phyloP scores from a whole-genome alignment of 1,140 invertebrate species.

The Drosophila takahashii region DNA sequence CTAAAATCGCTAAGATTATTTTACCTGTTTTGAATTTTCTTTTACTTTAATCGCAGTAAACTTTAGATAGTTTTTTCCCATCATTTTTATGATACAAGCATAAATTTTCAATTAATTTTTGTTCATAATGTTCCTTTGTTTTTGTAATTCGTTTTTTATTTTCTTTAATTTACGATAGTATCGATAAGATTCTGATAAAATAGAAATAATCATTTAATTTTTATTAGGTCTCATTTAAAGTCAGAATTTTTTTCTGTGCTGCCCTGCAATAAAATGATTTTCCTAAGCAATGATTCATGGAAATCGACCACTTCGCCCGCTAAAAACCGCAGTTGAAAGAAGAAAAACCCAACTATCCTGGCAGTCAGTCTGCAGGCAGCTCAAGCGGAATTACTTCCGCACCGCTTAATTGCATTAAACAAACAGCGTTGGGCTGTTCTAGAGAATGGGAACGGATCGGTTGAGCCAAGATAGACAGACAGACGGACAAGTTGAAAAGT shows the following conservation, averaged over 20 bases:
- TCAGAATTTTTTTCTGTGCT: not conserved
- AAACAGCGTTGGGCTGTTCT: slow-evolving; percentile 46
- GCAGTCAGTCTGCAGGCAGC: slow-evolving; percentile 53
- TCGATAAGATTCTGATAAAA: too few species aligned
- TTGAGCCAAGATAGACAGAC: slow-evolving; percentile 31
- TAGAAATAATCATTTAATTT: too few species aligned
- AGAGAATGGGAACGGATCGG: slow-evolving; percentile 40
- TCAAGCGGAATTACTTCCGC: slow-evolving; percentile 67
- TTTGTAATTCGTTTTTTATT: too few species aligned
- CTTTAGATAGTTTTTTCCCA: too few species aligned
- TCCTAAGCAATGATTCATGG: not conserved
- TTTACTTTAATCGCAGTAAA: too few species aligned
- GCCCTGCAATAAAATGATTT: not conserved
- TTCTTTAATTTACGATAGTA: too few species aligned
- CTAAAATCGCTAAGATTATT: too few species aligned
- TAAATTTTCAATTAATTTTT: too few species aligned
- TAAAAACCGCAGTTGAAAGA: slow-evolving; percentile 27
- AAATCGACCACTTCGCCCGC: slow-evolving; percentile 8
- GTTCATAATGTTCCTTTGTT: too few species aligned
- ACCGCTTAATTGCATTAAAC: slow-evolving; percentile 78
- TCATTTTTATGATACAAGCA: too few species aligned
- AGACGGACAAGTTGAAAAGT: slow-evolving; percentile 21
- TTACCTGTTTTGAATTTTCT: not conserved
- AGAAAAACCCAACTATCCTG: slow-evolving; percentile 38
- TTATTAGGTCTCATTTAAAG: not conserved